phyloP scores from a whole-genome alignment of 2,113 vertebrate genomes.

The Anolis sagrei region DNA sequence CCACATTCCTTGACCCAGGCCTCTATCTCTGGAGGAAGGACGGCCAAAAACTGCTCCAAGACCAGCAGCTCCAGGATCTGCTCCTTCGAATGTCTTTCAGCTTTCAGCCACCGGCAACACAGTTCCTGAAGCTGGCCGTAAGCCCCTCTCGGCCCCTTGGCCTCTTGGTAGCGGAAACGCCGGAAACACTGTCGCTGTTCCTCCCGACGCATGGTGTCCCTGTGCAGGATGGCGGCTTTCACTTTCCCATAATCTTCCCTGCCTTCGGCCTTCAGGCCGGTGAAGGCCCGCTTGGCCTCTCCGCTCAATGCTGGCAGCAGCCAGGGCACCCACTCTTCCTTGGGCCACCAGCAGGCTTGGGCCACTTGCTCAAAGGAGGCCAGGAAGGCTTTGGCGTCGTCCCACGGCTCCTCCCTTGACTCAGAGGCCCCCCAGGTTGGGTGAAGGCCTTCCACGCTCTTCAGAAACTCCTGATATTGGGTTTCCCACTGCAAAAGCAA shows the following conservation, averaged over 20 bases:
- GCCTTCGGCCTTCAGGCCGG: not conserved
- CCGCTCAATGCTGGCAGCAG: not conserved
- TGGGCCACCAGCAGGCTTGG: not conserved
- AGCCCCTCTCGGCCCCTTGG: slow-evolving; percentile 60
- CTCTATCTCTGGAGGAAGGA: not conserved
- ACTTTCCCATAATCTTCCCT: not conserved
- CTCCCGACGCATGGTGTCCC: slow-evolving; percentile 50
- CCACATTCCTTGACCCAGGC: not conserved
- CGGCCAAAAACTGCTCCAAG: slow-evolving; percentile 37
- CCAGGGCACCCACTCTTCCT: not conserved
- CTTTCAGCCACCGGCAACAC: slow-evolving; percentile 18
- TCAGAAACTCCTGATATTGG: not conserved
- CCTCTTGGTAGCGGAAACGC: slow-evolving; percentile 70
- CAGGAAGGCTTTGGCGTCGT: not conserved
- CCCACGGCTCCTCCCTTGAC: not conserved
- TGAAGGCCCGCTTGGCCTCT: not conserved
- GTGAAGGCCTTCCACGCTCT: not conserved
- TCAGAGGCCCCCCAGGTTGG: not conserved
- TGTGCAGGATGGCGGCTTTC: slow-evolving; percentile 47
- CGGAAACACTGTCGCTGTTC: slow-evolving; percentile 65
- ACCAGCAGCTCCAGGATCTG: not conserved
- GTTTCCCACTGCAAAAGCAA: not conserved
- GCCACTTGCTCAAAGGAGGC: not conserved
- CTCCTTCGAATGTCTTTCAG: slow-evolving; percentile 18
- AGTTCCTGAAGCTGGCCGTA: slow-evolving; percentile 3